phyloP scores from a whole-genome alignment of 1,140 invertebrate species.

The Zeugodacus cucurbitae region DNA sequence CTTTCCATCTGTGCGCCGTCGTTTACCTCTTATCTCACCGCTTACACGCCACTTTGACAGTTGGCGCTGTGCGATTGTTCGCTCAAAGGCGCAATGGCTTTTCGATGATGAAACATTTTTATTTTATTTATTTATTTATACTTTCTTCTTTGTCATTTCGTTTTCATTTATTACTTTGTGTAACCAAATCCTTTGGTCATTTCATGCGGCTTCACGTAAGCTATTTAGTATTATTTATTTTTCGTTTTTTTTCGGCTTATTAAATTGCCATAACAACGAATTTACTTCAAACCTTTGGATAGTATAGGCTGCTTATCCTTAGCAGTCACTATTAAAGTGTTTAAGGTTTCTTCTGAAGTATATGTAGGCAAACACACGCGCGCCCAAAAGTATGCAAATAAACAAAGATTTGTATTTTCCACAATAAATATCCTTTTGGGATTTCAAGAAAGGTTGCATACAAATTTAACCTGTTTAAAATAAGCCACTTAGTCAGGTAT shows the following conservation, averaged over 20 bases:
- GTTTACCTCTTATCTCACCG: background rate
- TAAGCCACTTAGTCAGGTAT: background rate
- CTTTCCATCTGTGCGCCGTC: background rate
- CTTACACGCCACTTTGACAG: constrained; percentile 33
- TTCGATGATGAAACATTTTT: background rate
- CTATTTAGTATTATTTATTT: background rate
- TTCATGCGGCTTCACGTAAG: background rate
- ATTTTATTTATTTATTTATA: background rate
- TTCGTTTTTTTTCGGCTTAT: background rate
- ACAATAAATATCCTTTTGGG: background rate
- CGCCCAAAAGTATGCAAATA: background rate
- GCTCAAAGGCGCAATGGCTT: background rate
- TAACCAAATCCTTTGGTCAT: background rate
- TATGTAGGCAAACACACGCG: background rate
- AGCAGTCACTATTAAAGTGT: too few relatives aligned
- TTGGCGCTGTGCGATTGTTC: background rate
- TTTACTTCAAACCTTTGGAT: background rate
- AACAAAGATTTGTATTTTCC: background rate
- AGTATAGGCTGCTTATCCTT: background rate
- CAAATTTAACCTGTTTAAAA: background rate
- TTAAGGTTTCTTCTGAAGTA: background rate
- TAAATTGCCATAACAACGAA: constrained; percentile 22
- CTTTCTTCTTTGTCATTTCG: background rate
- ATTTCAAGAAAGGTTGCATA: background rate
- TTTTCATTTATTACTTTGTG: background rate